Evolutionary conservation across 2,797 vertebrate genomes (phyloP), one percentile per base, ranked within the genome.

Genomic region (Sebastes trivittatus): DNA sequence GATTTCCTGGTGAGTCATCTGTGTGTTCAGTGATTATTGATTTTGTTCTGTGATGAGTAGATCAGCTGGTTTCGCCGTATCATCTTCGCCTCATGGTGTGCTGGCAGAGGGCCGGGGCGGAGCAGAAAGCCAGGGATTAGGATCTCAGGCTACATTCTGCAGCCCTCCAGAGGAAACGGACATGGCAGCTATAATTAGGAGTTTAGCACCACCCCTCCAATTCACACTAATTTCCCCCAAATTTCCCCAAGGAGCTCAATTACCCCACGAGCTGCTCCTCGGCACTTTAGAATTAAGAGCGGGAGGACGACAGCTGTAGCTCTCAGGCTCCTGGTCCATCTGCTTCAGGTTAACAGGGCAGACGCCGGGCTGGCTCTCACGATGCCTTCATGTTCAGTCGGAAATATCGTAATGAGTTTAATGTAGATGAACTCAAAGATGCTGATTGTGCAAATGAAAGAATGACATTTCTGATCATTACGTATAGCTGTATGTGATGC

Each of bases 1-100:
- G 98, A 99, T 90, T 99, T 99, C 93, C 94, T 99, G 97, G 98
- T 99, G 94, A 97, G 97, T 97, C 62, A 49, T 22, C 60, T 71
- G 27, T 42, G 61, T 56, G 7, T 64, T 61, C 18, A 3, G 14
- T 13, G 27, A 36, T 55, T 42, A 63, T 25, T 62, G 68, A 20
- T 78, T 73, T 61, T 64, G 52, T 27, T 55, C 11, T 54, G 36
- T 20, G 14, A 68, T 34, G 23, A 54, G 30, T 36, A 22, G 42
- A 66, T 80, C 59, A 34, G 61, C 59, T 71, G 59, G 30, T 9
- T 11, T 64, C 72, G 13, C 18, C 5, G 11, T 52, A 13, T 78
- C 63, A 8, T 78, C 63, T 4, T 30, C 27, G 29, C 25, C 46
- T 73, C n/a, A 29, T 16, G 30, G 16, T 34, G 60, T 10, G 23